Conservation (phyloP, 2,797 vertebrate species). For the Scolopax rusticola region DNA sequence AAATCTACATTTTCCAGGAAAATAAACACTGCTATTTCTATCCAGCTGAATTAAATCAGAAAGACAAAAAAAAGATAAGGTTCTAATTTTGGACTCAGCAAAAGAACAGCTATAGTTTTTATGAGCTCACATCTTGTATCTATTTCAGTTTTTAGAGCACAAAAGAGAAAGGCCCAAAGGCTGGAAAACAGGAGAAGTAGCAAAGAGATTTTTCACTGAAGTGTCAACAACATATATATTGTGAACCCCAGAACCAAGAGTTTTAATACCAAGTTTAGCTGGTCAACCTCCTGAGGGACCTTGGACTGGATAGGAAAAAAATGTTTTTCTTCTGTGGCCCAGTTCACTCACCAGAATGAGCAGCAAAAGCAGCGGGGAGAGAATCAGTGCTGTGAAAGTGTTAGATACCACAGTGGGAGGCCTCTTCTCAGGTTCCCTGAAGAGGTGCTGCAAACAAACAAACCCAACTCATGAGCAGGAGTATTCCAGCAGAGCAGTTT, state of each 20-base stretch:
- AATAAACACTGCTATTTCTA: neutral
- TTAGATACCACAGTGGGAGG: constrained; percentile 95
- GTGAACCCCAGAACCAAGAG: neutral
- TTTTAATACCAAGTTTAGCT: neutral
- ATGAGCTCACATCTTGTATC: neutral
- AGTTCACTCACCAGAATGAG: constrained; percentile 90
- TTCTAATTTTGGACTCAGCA: neutral
- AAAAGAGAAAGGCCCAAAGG: neutral
- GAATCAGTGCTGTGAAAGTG: constrained; percentile 92
- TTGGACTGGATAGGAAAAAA: neutral
- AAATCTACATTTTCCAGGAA: neutral
- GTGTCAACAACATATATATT: neutral
- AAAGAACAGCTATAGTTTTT: neutral
- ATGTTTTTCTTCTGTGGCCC: neutral
- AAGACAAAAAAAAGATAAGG: neutral
- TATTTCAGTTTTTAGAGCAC: neutral
- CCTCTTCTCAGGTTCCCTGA: constrained; percentile 98
- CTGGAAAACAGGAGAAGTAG: neutral
- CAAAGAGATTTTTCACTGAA: neutral
- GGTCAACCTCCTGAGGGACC: neutral
- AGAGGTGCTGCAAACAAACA: constrained; percentile 88
- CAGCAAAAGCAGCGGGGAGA: constrained; percentile 93
- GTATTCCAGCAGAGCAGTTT: neutral
- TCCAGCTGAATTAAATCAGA: neutral
- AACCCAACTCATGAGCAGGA: neutral